Base-by-base conservation (phyloP, 1,140 invertebrate species). In the Tachypleus tridentatus region DNA sequence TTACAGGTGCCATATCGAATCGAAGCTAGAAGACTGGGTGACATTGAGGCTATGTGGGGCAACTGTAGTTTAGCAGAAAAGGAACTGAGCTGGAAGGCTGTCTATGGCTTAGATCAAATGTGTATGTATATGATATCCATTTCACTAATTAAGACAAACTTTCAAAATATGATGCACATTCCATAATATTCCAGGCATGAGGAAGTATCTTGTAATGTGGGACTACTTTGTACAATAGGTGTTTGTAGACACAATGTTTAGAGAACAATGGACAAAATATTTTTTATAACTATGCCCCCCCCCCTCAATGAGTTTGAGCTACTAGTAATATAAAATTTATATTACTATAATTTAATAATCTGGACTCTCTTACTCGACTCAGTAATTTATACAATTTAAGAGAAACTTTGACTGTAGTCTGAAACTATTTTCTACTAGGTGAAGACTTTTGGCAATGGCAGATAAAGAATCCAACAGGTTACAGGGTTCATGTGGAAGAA, bases 401-500 rank as follows among this genome's bases (percentile, higher is more conserved):
- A 29, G 29, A 29, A 29, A 29, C 29, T 29, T 29, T 29, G 29
- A 29, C 29, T 29, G 2, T 2, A 29, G 29, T 29, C 29, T n/a
- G n/a, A 29, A 29, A 29, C 29, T 29, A 29, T 29, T 29, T 29
- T 29, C 29, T 29, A 73, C 57, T 73, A 92, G 89, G 90, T 79
- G 82, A 82, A 68, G 89, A 93, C 74, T 87, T 90, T 73, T 93
- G 91, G 91, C 81, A 85, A 71, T 93, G 90, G 90, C 89, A 92
- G 78, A 86, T 82, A 2, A 84, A 85, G 80, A 93, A 93, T 76
- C 89, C 89, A 2, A 79, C 86, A 72, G 90, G 90, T 47, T 93
- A 87, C 72, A 73, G 68, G 62, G 29, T 29, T 29, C 29, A 29
- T 29, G 29, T 29, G 29, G 29, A 29, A 29, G 29, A 29, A 29